Evolutionary conservation across 1,140 invertebrate species (phyloP).

Genomic region (Saccostrea cuccullata): DNA sequence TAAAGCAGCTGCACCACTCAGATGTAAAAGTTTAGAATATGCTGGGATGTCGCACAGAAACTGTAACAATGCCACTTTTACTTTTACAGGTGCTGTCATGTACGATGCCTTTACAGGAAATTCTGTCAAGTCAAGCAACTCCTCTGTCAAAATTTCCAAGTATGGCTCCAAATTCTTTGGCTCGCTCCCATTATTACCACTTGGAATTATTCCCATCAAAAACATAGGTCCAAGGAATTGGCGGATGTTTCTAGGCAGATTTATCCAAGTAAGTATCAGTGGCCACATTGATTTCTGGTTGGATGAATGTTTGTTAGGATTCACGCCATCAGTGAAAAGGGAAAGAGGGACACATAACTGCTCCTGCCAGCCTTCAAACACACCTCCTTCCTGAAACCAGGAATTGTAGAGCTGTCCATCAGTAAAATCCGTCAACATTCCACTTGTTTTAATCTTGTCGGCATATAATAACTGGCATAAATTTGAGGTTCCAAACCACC

Average conservation of each 20-base stretch:
- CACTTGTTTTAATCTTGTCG: not conserved
- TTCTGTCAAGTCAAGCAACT: not conserved
- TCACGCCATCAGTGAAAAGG: not conserved
- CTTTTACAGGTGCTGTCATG: slow-evolving; percentile 14
- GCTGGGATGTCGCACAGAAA: slow-evolving; percentile 41
- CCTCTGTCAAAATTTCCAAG: not conserved
- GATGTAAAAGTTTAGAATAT: slow-evolving; percentile 27
- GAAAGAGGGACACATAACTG: not conserved
- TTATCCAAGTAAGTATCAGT: not conserved
- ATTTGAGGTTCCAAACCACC: slow-evolving; percentile 30
- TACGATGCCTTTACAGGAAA: not conserved
- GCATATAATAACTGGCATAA: not conserved
- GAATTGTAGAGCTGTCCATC: slow-evolving; percentile 26
- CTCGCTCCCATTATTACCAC: not conserved
- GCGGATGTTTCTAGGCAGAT: not conserved
- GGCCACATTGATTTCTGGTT: slow-evolving; percentile 40
- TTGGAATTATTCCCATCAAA: slow-evolving; percentile 4
- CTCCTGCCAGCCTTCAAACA: slow-evolving; percentile 18
- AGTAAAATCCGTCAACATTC: not conserved
- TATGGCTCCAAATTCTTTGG: slow-evolving; percentile 18
- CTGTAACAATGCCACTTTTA: slow-evolving; percentile 36
- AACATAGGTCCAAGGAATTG: not conserved
- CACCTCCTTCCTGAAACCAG: not conserved
- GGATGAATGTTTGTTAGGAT: slow-evolving; percentile 19
- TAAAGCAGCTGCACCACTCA: slow-evolving; percentile 24